These are phyloP conservation scores for Felis chaus DNA, from an alignment of 2,113 vertebrate species.

Conservation along the genomic window DNA sequence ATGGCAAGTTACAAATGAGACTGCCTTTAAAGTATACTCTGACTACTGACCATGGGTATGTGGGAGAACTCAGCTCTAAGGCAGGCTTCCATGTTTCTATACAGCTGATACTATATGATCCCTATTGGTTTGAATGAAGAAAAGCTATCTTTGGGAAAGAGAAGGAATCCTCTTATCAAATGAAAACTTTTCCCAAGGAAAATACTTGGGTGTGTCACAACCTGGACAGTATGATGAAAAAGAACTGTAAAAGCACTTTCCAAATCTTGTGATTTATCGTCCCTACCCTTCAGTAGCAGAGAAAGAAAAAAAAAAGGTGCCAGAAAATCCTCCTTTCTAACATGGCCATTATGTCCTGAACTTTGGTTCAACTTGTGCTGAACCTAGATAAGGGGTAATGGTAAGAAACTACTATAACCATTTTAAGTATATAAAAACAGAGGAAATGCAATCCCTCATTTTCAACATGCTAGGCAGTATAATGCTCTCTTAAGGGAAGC, in stretches of 20 bases:
- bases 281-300: not conserved
- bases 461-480: not conserved
- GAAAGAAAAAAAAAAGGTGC: not conserved
- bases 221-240: not conserved
- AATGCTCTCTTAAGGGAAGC: not conserved
- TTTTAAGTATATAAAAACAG: not conserved
- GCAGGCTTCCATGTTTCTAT: not conserved
- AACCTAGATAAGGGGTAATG: not conserved
- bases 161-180: not conserved
- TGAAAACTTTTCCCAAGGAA: constrained; percentile 1
- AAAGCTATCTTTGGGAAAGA: constrained; percentile 12
- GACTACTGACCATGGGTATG: not conserved
- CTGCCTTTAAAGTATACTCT: not conserved
- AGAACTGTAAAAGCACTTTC: constrained; percentile 1
- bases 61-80: not conserved
- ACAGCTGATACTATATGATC: not conserved
- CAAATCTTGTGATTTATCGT: constrained; percentile 26
- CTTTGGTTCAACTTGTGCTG: not conserved
- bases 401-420: not conserved
- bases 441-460: not conserved
- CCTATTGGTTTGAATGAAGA: not conserved
- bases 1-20: not conserved
- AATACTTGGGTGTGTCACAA: not conserved
- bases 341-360: not conserved
- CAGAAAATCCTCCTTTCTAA: not conserved